A percentile compares a stretch with the other conserved stretches of the same genome.
Evolutionary conservation across 2,797 vertebrate genomes (phyloP).

Genomic region (Benthosema pterotum): DNA sequence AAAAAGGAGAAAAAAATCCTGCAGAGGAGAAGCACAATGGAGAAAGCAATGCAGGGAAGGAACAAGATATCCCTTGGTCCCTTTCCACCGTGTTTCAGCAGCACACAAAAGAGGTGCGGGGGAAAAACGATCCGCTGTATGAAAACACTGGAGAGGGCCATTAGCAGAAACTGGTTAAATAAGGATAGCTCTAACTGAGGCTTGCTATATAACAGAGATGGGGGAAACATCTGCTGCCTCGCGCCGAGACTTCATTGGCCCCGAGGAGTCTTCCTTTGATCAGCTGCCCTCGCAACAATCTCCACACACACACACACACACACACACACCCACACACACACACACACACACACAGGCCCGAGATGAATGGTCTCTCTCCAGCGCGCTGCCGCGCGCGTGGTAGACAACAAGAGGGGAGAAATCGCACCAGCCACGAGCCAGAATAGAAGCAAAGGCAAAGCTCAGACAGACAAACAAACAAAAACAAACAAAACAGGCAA

Average conservation of each 20-base stretch:
- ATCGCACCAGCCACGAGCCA: constrained; percentile 3
- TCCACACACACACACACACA: constrained; percentile 50
- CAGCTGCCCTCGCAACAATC: constrained; percentile 44
- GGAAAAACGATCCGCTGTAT: constrained; percentile 65
- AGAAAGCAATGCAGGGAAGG: constrained; percentile 53
- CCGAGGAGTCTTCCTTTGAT: constrained; percentile 65
- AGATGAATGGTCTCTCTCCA: constrained; percentile 45
- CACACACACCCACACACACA: no score
- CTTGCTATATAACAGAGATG: constrained; percentile 51
- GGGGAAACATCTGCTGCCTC: constrained; percentile 68
- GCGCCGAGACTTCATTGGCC: constrained; percentile 47
- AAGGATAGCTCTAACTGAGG: constrained; percentile 57
- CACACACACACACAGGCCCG: no score
- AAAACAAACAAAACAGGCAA: constrained; percentile 7
- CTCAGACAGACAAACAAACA: not conserved
- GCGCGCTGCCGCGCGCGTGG: constrained; percentile 11
- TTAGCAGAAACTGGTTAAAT: constrained; percentile 66
- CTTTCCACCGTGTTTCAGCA: constrained; percentile 54
- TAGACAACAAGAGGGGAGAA: not conserved
- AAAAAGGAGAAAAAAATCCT: no score
- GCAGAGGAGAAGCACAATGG: constrained; percentile 61
- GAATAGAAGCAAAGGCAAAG: constrained; percentile 2
- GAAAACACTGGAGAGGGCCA: constrained; percentile 59
- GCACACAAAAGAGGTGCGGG: constrained; percentile 53
- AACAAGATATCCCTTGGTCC: constrained; percentile 67